Percentiles rank a stretch among this genome's conserved stretches.
These are phyloP conservation scores for Ptychobarbus kaznakovi DNA, from an alignment of 2,797 vertebrate species.

Conservation along the genomic window DNA sequence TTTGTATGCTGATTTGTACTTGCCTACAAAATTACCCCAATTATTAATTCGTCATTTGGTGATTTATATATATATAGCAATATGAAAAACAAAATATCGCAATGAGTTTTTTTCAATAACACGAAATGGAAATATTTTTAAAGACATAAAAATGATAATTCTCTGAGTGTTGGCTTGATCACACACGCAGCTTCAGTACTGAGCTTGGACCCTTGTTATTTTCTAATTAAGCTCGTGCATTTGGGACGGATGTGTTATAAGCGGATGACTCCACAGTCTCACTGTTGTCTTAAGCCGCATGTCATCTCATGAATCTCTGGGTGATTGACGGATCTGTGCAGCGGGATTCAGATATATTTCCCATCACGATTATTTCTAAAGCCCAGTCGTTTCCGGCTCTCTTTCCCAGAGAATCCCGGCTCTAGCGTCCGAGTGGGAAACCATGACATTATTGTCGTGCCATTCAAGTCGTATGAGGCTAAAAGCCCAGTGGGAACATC, in stretches of 20 bases:
- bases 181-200: background rate
- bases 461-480: slow-evolving; percentile 61
- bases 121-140: background rate
- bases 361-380: slow-evolving; percentile 11
- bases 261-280: slow-evolving; percentile 34
- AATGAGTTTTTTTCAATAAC: background rate
- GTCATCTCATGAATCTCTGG: slow-evolving; percentile 48
- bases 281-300: slow-evolving; percentile 47
- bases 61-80: background rate
- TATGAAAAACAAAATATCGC: background rate
- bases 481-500: slow-evolving; percentile 57
- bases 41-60: background rate
- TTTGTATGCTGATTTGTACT: background rate
- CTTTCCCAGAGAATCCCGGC: slow-evolving; percentile 59
- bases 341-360: slow-evolving; percentile 46
- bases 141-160: background rate
- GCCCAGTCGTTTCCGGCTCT: slow-evolving; percentile 30
- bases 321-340: slow-evolving; percentile 58
- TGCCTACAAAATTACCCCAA: background rate
- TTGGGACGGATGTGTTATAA: slow-evolving; percentile 46
- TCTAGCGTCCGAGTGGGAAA: slow-evolving; percentile 55
- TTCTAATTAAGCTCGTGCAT: slow-evolving; percentile 52
- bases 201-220: slow-evolving; percentile 44
- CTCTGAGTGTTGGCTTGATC: background rate
- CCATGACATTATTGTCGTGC: slow-evolving; percentile 65